Percentiles rank a stretch among this genome's conserved stretches.
Evolutionary conservation across 2,113 vertebrate genomes (phyloP).

Genomic region (Cichladusa arquata): DNA sequence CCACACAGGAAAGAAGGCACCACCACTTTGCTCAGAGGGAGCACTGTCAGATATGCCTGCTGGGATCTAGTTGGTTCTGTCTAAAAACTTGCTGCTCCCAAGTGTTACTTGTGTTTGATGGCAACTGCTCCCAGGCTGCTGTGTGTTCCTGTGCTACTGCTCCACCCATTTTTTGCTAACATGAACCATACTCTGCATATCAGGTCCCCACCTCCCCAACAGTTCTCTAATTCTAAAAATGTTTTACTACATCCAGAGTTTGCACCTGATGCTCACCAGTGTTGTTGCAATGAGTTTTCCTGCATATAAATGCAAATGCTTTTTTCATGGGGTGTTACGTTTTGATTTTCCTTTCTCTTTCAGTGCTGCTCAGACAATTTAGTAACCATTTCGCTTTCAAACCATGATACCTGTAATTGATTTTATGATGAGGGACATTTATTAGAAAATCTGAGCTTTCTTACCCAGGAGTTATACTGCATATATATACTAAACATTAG

Average conservation of each 20-base stretch:
- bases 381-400: not conserved
- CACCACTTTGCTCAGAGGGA: not conserved
- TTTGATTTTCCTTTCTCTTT: not conserved
- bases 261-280: not conserved
- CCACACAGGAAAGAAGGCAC: not conserved
- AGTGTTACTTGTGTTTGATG: not conserved
- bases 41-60: rapidly evolving
- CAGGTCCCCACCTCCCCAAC: not conserved
- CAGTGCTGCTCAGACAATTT: not conserved
- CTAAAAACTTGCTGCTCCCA: not conserved
- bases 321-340: not conserved
- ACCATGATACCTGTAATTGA: not conserved
- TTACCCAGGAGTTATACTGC: not conserved
- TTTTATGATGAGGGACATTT: not conserved
- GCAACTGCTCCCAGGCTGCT: not conserved
- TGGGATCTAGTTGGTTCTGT: not conserved
- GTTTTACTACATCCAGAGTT: not conserved
- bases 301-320: not conserved
- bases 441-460: not conserved
- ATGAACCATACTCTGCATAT: not conserved
- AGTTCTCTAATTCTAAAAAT: not conserved
- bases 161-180: not conserved
- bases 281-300: not conserved
- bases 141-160: not conserved
- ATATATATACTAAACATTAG: not conserved